Base-by-base conservation (phyloP, 1,140 invertebrate species). In the Cyclina sinensis region DNA sequence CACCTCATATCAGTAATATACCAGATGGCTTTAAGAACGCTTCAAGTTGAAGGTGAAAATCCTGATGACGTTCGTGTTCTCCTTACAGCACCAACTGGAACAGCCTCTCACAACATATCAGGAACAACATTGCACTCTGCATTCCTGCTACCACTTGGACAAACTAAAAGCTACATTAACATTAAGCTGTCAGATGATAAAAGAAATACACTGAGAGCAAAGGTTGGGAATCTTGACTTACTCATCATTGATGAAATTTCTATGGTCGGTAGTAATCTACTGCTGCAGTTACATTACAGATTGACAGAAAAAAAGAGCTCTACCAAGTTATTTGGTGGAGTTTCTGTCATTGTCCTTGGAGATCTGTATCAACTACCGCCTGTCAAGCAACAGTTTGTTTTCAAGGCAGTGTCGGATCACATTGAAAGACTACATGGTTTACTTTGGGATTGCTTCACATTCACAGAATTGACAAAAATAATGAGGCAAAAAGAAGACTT, bases 1-100 rank as follows among this genome's bases (percentile, higher is more conserved):
- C 90, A 91, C 54, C 68, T 91, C 21, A 91, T 91, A 37, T 70
- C 84, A 7, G 86, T 74, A 18, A 70, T 91, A 46, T 88, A 88
- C 48, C 79, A 90, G 48, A 86, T 88, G 68, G 86, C 85, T 39
- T 24, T 62, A 7, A 80, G 86, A 82, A 85, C 39, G 27, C 65
- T 90, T 65, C 65, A 80, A n/a, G 43, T 54, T 24, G 68, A 74
- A 57, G 81, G 70, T 48, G 51, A 90, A n/a, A 86, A 79, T 68
- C 91, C 86, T 18, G 89, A 88, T 81, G 74, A 86, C 37, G 35
- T 84, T 21, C 70, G 48, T 59, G 76, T 89, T 76, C 37, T 88
- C 0, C 62, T 91, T 35, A 46, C 83, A 32, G 83, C 86, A 32
- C 81, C 80, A 85, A 91, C 89, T 16, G 89, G 89, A 48, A 88